Evolutionary conservation across 2,797 vertebrate genomes (phyloP).

Genomic region (Pachyuromys duprasi): DNA sequence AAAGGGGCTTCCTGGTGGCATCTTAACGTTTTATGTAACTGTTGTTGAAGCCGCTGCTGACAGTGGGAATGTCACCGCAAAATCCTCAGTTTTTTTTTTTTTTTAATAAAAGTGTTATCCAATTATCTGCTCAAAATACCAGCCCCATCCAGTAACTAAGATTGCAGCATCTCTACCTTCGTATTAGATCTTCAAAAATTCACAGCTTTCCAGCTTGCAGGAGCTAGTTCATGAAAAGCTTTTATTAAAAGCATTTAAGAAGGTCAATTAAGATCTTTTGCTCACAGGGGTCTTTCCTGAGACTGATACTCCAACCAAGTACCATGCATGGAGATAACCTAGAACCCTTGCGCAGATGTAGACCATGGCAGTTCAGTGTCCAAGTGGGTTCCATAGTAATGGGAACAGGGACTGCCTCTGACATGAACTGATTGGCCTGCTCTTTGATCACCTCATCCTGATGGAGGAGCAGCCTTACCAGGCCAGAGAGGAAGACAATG

Average conservation of each 20-base stretch:
- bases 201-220: neutral
- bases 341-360: too few relatives aligned
- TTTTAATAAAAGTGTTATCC: slow-evolving; percentile 63
- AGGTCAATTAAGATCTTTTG: slow-evolving; percentile 23
- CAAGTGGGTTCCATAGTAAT: too few relatives aligned
- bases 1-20: slow-evolving; percentile 66
- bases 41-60: slow-evolving; percentile 67
- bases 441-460: too few relatives aligned
- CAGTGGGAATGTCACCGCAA: slow-evolving; percentile 59
- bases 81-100: neutral
- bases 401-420: too few relatives aligned
- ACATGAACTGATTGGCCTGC: too few relatives aligned
- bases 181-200: slow-evolving; percentile 25
- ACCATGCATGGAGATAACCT: too few relatives aligned
- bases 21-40: slow-evolving; percentile 68
- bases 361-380: too few relatives aligned
- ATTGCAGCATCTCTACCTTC: neutral
- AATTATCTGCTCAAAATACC: slow-evolving; percentile 78
- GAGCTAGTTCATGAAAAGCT: slow-evolving; percentile 19
- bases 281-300: too few relatives aligned
- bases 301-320: too few relatives aligned
- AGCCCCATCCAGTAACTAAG: slow-evolving; percentile 51
- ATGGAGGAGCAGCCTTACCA: too few relatives aligned
- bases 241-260: slow-evolving; percentile 60
- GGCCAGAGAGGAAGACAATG: too few relatives aligned